Percentiles rank a stretch among this genome's conserved stretches.
These are phyloP conservation scores for Burhinus oedicnemus DNA, from an alignment of 2,113 vertebrate genomes.

Conservation along the genomic window DNA sequence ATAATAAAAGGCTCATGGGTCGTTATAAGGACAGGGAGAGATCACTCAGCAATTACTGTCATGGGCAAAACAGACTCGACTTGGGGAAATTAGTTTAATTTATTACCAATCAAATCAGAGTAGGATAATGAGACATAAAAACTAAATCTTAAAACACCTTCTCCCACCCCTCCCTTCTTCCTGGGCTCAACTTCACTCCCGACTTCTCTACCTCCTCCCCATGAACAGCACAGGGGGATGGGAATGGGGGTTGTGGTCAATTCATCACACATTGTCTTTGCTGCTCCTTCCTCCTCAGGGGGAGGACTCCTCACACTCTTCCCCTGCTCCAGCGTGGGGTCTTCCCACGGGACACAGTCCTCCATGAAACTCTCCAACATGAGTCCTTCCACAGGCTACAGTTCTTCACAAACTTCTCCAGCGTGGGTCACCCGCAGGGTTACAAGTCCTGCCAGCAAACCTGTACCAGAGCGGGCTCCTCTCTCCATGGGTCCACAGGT, in stretches of 20 bases:
- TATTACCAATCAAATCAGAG: background rate
- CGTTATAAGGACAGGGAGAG: background rate
- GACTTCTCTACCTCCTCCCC: background rate
- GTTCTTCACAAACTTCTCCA: background rate
- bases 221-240: background rate
- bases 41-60: background rate
- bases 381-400: background rate
- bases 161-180: background rate
- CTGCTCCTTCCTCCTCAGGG: background rate
- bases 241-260: background rate
- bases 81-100: background rate
- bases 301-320: background rate
- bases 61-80: background rate
- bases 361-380: background rate
- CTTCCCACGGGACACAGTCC: background rate
- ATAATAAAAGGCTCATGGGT: background rate
- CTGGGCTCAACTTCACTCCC: background rate
- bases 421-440: background rate
- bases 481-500: too few relatives aligned
- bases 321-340: background rate
- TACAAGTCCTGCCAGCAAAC: background rate
- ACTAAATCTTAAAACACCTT: background rate
- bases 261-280: background rate
- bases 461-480: background rate
- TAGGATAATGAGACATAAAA: background rate